A percentile compares a stretch with the other conserved stretches of the same genome.
Evolutionary conservation across 2,113 vertebrate genomes (phyloP).

Genomic region (Ellobius talpinus): DNA sequence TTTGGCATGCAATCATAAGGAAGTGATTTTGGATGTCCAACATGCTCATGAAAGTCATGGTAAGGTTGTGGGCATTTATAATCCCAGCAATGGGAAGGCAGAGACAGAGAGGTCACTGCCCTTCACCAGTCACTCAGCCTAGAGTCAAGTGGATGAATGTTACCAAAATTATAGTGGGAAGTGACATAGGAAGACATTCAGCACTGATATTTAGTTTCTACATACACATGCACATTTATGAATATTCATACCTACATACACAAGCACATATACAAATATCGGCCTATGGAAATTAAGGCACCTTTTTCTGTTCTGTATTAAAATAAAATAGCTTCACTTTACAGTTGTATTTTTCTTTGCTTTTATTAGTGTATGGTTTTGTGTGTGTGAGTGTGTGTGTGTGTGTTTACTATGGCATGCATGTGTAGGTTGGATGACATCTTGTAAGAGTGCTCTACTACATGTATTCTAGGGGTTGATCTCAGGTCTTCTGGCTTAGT

Average conservation of each 20-base stretch:
- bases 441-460: no score
- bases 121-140: neutral
- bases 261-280: neutral
- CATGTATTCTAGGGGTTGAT: no score
- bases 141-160: neutral
- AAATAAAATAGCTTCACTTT: neutral
- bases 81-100: no score
- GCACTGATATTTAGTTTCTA: neutral
- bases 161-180: no score
- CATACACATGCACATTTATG: neutral
- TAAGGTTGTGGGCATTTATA: neutral
- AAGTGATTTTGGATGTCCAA: neutral
- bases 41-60: neutral
- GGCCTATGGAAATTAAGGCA: neutral
- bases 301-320: neutral
- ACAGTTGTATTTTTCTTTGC: no score
- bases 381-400: no score
- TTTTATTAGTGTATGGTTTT: neutral
- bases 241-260: neutral
- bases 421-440: no score
- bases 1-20: neutral
- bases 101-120: neutral
- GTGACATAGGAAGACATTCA: neutral
- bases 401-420: no score
- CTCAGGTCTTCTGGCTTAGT: neutral